Evolutionary conservation across 2,888 invertebrate genomes (phyloP), one percentile per base, ranked within the genome.

Genomic region (Trachelus tabidus): DNA sequence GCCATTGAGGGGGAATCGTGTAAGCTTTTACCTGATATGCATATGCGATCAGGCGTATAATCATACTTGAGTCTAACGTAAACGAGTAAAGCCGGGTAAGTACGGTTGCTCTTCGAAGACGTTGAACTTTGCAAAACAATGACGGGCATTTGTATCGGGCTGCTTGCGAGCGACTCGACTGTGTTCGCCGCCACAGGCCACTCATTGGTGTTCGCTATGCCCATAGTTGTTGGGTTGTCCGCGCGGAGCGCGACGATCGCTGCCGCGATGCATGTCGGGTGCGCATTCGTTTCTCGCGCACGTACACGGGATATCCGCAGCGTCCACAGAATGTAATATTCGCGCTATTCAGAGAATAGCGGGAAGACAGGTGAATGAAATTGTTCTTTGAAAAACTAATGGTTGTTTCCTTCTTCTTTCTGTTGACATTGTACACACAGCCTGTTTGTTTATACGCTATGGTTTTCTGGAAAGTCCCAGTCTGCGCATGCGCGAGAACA

Each of bases 241-340:
- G 56, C 56, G 2, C 6, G 15, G 56, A 2, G 56, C 56, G 56
- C 56, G 23, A 23, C 56, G 56, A 9, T 56, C 56, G 56, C 56
- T 23, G 2, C 23, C 56, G 56, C 56, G 56, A 0, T 56, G 56
- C 56, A 56, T 23, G 56, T 0, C 23, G 56, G 56, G 15, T 56
- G 56, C 71, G 31, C 71, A 71, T 71, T 71, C 12, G 71, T 11
- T 71, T 11, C 30, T 71, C 15, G 33, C 71, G 31, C 71, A 71
- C 71, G 71, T 71, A 71, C 9, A 34, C 71, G 71, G 71, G 71
- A 71, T 31, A 71, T 71, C 71, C 71, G 71, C 71, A 71, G 11
- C 71, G 71, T 71, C 9, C 31, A 31, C 9, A 11, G 71, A 31
- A 71, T 71, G 12, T 12, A 71, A 15, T 71, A 34, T 71, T 34